Base-by-base conservation (phyloP, 2,888 invertebrate species). In the Dolichopus griseipennis region DNA sequence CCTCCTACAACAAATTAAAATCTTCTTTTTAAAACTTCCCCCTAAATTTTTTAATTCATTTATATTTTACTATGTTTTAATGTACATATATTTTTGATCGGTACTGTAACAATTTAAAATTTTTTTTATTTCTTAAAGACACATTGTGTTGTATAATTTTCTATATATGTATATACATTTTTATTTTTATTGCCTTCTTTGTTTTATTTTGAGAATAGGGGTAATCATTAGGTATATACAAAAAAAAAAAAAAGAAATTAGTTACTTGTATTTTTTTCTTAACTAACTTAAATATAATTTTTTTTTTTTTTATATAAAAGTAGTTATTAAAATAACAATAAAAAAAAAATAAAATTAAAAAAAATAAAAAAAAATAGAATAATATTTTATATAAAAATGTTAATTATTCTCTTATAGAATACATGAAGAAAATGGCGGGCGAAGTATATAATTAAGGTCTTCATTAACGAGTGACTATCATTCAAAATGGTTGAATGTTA, bases 341-440 rank as follows among this genome's bases (percentile, higher is more conserved):
- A 18, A 18, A 52, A 52, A n/a, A 52, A 12, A 52, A 52, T 43
- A 43, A 43, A 43, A 43, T 9, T n/a, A 43, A 43, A 15, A 43
- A 6, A 43, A 43, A 3, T 5, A 34, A 34, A 34, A 43, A 43
- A 15, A 9, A 7, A 52, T 2, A 18, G 52, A 52, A 52, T 52
- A 52, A 52, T 52, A 52, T 18, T 52, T 52, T 52, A 52, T 52
- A 52, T 52, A 52, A 52, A 52, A 52, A 52, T 52, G 52, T 52
- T 52, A 52, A 52, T 52, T 52, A 52, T 52, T 12, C 52, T 18
- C 52, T 52, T 18, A 52, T 12, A 52, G n/a, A n/a, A n/a, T n/a
- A 52, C 8, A 41, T 41, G n/a, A 52, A 18, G 15, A 52, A 52
- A 52, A 52, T 52, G 52, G 18, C 18, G 52, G 52, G 18, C 18